Conservation (phyloP, 2,888 invertebrate species). For the Dyspetes luteomarginatus region DNA sequence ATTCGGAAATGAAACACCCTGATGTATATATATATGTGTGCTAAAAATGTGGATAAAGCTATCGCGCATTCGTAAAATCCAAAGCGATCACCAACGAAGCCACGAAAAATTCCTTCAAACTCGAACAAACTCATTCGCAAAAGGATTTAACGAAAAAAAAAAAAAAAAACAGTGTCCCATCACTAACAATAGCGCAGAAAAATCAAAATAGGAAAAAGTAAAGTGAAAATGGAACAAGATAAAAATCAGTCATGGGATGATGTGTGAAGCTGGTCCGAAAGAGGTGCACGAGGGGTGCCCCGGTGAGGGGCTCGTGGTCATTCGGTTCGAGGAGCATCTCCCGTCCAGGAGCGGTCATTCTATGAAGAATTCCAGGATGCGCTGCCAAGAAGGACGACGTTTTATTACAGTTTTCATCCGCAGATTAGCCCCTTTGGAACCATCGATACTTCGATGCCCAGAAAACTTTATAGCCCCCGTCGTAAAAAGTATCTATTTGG, state of each 20-base stretch:
- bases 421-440: conserved; percentile 81
- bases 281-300: conserved; percentile 16
- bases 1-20: no score
- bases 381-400: conserved; percentile 67
- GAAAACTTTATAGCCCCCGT: conserved; percentile 77
- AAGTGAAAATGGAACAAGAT: conserved; percentile 5
- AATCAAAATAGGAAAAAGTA: not conserved
- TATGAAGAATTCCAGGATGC: conserved; percentile 57
- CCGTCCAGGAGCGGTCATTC: conserved; percentile 40
- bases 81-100: no score
- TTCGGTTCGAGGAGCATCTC: conserved; percentile 24
- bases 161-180: not conserved
- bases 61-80: no score
- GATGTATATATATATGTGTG: no score
- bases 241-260: conserved; percentile 36
- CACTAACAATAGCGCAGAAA: not conserved
- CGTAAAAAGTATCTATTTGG: conserved; percentile 81
- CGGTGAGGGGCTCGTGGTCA: conserved; percentile 34
- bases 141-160: no score
- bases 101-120: no score
- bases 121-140: no score
- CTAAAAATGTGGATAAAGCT: no score
- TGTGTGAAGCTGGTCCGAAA: conserved; percentile 2
- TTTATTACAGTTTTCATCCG: conserved; percentile 81
- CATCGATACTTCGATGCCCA: conserved; percentile 79